Evolutionary conservation across 2,888 invertebrate genomes (phyloP), one percentile per base, ranked within the genome.

Genomic region (Aphrophora alni): DNA sequence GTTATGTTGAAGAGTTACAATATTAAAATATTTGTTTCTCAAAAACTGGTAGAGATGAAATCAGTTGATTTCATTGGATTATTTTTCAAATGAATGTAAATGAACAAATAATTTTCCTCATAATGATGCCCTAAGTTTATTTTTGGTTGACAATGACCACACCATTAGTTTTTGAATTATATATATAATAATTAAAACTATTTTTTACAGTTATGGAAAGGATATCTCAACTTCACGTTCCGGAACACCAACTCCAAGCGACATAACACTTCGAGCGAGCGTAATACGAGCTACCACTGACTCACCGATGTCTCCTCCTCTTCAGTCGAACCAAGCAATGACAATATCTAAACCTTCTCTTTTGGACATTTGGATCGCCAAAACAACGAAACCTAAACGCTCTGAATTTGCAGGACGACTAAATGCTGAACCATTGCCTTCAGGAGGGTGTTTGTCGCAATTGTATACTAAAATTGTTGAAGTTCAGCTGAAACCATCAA

Each of bases 271-370:
- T 38, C 89, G 91, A 10, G 91, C 89, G 3, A 89, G 88, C 76
- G 90, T 93, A 0, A 92, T 93, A 81, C 89, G 95, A 75, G 94
- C 95, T 0, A 95, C 95, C 0, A 95, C 95, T 0, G 96, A 96
- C 87, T 96, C 96, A 0, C 96, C 96, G 0, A 92, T 96, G 88
- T 96, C 96, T 0, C 96, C 96, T 0, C 94, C 94, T 0, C 92
- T 93, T 81, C 82, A 83, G 33, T 72, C 84, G 26, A 28, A 21
- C 8, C 76, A 77, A 27, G 71, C 73, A 38, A 33, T 72, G 21
- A 51, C 74, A 25, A 80, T 83, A 17, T 81, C 83, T 5, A 80
- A 82, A 24, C 74, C 83, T 17, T 80, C 83, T 3, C 74, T 84
- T 1, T 75, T 84, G 70, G 84, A 81, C 69, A 83, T 83, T 24